These are phyloP conservation scores for Darwinula stevensoni DNA, from an alignment of 2,888 invertebrate species.

Conservation along the genomic window DNA sequence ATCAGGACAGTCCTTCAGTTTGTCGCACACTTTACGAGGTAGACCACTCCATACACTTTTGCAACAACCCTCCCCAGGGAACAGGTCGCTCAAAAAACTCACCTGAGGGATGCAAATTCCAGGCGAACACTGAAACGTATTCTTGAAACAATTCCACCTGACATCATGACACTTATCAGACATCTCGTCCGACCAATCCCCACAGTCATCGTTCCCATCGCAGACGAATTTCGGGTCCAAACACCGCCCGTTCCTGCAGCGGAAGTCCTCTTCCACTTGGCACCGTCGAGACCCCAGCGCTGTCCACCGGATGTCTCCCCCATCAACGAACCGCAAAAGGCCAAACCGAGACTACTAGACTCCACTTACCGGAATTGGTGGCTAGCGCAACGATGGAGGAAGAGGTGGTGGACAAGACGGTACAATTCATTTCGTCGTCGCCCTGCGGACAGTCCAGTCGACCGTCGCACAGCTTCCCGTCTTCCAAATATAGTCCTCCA, in stretches of 20 bases:
- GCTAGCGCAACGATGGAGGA: neutral
- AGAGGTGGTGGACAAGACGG: neutral
- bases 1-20: neutral
- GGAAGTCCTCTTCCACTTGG: too few species aligned
- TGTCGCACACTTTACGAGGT: slow-evolving; percentile 2
- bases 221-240: neutral
- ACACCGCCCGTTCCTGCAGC: neutral
- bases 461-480: slow-evolving; percentile 2
- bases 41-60: too few species aligned
- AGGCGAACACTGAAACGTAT: too few species aligned
- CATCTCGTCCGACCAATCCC: neutral
- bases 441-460: neutral
- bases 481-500: too few species aligned
- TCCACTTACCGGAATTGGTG: neutral
- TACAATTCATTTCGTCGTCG: neutral
- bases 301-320: too few species aligned
- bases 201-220: slow-evolving; percentile 2
- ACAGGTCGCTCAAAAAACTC: too few species aligned
- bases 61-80: too few species aligned
- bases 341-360: neutral
- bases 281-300: too few species aligned
- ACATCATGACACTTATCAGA: too few species aligned
- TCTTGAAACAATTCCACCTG: too few species aligned
- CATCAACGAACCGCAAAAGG: too few species aligned
- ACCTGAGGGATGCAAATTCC: too few species aligned